Evolutionary conservation across 2,113 vertebrate species (phyloP), one percentile per base, ranked within the genome.

Genomic region (Ailuropoda melanoleuca): DNA sequence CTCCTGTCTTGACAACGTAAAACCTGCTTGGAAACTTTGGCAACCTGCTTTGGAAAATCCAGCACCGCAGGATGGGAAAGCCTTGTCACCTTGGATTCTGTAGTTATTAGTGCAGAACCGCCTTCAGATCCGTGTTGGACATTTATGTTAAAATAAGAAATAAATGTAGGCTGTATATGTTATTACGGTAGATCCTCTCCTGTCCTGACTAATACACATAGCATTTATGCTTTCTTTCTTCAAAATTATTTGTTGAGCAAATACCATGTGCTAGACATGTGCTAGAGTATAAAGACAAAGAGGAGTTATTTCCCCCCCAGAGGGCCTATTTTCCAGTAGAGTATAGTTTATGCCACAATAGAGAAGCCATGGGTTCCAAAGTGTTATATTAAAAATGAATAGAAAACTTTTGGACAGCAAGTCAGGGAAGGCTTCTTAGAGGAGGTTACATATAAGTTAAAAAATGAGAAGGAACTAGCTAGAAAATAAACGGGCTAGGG

Each of bases 161-260:
- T 18, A 55, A 75, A 55, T 8, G 6, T 58, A 83, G 31, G 2
- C 13, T 93, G 46, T 56, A 23, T 77, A 64, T 92, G 37, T 80
- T 48, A 77, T 70, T 86, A 58, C 58, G n/a, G 4, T 19, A 46
- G 7, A 64, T 60, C 24, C 34, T 85, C 18, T 56, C 17, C 24
- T 48, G 23, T 64, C 56, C n/a, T 75, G 77, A 91, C 66, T 58
- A 26, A 56, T 53, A 37, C 4, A 26, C 48, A 7, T 77, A 56
- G 4, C 24, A 77, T n/a, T 90, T 88, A 86, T 81, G 21, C 23
- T 66, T 56, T 82, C 18, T 93, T 92, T 34, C 84, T 78, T 74
- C 15, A 90, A 75, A 97, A 77, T 31, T n/a, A 81, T 87, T 92
- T 92, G 21, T 84, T 88, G 64, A 91, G 53, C 34, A 75, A 93